Conservation (phyloP, 23 tunicate genomes). For the Botrylloides violaceus region DNA sequence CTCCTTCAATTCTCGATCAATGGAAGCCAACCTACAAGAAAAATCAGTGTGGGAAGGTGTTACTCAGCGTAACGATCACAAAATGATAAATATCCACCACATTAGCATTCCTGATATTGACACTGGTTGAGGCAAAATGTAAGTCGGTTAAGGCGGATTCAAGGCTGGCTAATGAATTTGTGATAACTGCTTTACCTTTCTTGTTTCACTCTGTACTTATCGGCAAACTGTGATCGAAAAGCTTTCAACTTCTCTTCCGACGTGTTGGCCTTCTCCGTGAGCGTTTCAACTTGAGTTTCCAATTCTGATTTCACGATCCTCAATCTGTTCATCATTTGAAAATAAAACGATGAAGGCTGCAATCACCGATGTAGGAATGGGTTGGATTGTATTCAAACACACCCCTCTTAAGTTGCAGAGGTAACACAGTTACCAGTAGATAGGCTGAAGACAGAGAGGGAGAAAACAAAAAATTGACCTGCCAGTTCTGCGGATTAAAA, state of each 20-base stretch:
- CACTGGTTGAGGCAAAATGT: neutral
- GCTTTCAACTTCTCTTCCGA: conserved; percentile 15
- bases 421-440: no score
- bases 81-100: neutral
- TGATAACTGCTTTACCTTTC: conserved; percentile 9
- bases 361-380: no score
- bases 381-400: no score
- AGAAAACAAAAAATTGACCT: no score
- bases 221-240: conserved; percentile 11
- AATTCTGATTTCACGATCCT: neutral
- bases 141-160: neutral
- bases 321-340: no score
- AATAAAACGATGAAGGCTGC: no score
- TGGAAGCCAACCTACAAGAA: neutral
- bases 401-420: no score
- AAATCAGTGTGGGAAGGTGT: no score
- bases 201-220: conserved; percentile 18
- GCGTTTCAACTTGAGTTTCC: neutral
- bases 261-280: neutral
- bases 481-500: no score
- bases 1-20: conserved; percentile 13
- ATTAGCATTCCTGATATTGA: no score
- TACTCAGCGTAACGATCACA: no score
- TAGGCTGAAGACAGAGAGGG: no score
- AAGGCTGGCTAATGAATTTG: neutral